Conservation (phyloP, 2,797 vertebrate genomes). For the Gymnothorax reevesii region DNA sequence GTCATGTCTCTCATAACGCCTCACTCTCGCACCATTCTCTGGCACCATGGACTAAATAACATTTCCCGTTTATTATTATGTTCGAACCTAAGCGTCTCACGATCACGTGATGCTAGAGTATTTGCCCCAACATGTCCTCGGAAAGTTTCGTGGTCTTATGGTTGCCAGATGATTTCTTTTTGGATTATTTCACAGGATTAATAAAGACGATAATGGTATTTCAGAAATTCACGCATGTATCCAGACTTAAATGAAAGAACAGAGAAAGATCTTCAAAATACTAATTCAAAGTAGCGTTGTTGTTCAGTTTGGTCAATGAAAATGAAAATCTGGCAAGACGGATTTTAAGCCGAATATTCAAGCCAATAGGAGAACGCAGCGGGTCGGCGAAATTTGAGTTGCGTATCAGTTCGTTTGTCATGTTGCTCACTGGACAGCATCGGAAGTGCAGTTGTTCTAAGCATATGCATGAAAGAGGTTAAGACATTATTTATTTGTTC, state of each 20-base stretch:
- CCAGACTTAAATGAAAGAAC: background rate
- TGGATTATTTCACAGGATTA: background rate
- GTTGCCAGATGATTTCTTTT: background rate
- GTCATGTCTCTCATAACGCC: too few species aligned
- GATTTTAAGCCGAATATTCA: background rate
- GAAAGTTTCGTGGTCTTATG: background rate
- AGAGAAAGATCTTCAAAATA: background rate
- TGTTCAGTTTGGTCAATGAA: background rate
- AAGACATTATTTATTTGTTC: background rate
- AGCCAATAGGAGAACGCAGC: background rate
- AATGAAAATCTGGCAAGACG: background rate
- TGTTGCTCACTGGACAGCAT: background rate
- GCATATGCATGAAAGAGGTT: background rate
- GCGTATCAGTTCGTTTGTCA: background rate
- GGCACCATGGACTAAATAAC: too few species aligned
- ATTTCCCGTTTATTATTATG: too few species aligned
- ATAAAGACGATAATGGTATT: too few species aligned
- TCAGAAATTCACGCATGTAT: background rate
- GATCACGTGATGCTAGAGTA: background rate
- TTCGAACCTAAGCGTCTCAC: too few species aligned
- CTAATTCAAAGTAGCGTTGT: background rate
- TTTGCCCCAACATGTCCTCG: conserved; percentile 3
- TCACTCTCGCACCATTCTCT: too few species aligned
- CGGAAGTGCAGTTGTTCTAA: background rate
- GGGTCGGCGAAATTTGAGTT: background rate